Base-by-base conservation (phyloP, 2,888 invertebrate species). In the Parascotia fuliginaria region DNA sequence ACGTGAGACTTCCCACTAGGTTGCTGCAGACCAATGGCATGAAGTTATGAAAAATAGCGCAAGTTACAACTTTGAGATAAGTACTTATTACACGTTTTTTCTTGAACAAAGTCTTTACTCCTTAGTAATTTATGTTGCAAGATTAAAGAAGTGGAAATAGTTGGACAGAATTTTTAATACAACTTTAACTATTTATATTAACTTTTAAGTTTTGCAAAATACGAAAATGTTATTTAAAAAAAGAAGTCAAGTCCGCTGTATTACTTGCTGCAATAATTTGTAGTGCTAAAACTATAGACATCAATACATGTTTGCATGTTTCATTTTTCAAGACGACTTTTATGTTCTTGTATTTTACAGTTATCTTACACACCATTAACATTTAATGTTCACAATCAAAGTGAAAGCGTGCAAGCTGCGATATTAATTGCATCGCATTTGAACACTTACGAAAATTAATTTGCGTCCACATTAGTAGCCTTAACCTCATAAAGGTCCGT, bases 41-140 rank as follows among this genome's bases (percentile, higher is more conserved):
- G 60, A 76, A 83, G 76, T 79, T 83, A 80, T 86, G 81, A 86
- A 82, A 83, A 83, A 84, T 82, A 72, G 77, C 74, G 50, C 54
- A 81, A 84, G 76, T 82, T 80, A 64, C 69, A 82, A 78, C 79
- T 75, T 73, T 56, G 70, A 81, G 83, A 81, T 85, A 80, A 79
- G 72, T 75, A 70, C 73, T 77, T 75, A 75, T 76, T 81, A 80
- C 73, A 72, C 75, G 70, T 70, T 70, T 68, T 54, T 50, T 49
- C 13, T 40, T 49, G 37, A 44, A 50, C 32, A 44, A 68, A 60
- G 56, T 52, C 47, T 58, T 56, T 65, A 64, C 66, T 66, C 64
- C 40, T 43, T 43, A 51, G 60, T n/a, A 71, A 77, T 77, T 77
- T 75, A 75, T 73, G 70, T 62, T 67, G 63, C 59, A 66, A 70